Evolutionary conservation across 2,888 invertebrate genomes (phyloP).

Genomic region (Isoperla grammatica): DNA sequence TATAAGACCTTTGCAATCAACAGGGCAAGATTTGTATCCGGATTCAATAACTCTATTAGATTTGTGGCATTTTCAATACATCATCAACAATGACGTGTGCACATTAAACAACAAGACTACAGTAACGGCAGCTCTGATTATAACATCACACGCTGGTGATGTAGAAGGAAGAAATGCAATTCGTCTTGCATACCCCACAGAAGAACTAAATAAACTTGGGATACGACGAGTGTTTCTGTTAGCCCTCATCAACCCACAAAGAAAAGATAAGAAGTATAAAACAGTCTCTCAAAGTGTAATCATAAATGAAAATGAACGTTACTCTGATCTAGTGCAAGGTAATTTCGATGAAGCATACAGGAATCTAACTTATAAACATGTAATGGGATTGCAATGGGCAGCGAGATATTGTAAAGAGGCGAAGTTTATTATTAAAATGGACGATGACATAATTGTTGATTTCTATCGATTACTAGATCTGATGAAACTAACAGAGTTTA

Average conservation of each 20-base stretch:
- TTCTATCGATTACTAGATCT: constrained; percentile 52
- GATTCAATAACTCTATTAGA: constrained; percentile 26
- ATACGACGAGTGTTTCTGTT: constrained; percentile 63
- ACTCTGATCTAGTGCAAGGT: constrained; percentile 68
- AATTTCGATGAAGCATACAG: constrained; percentile 70
- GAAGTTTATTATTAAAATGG: constrained; percentile 68
- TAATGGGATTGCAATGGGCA: constrained; percentile 76
- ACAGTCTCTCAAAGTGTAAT: constrained; percentile 51
- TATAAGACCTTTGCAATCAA: no score
- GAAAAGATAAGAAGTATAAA: constrained; percentile 40
- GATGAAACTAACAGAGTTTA: constrained; percentile 41
- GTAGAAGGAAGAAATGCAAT: constrained; percentile 63
- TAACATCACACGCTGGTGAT: constrained; percentile 73
- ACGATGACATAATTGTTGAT: constrained; percentile 74
- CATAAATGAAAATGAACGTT: constrained; percentile 55
- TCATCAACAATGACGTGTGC: constrained; percentile 37
- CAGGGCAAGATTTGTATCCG: no score
- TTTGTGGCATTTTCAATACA: constrained; percentile 32
- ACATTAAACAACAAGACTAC: constrained; percentile 5
- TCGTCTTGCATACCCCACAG: constrained; percentile 57
- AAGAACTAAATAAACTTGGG: constrained; percentile 53
- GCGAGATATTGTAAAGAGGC: constrained; percentile 54
- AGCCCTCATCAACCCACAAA: constrained; percentile 50
- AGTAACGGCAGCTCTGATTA: constrained; percentile 43
- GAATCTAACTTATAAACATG: constrained; percentile 76